Evolutionary conservation across 2,113 vertebrate genomes (phyloP).

Genomic region (Oryzias celebensis): DNA sequence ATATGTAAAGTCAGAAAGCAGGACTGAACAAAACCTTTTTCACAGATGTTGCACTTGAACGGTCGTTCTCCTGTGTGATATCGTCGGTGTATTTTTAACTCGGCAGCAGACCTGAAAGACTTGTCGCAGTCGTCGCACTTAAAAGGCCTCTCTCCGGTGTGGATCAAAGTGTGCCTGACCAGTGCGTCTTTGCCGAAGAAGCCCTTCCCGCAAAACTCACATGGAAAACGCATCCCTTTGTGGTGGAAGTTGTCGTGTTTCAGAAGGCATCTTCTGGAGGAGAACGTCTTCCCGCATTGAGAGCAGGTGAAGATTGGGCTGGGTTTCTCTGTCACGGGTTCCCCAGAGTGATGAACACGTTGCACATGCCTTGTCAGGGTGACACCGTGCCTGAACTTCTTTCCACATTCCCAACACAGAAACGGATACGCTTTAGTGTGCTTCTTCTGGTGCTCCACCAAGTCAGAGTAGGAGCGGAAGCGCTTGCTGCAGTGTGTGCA

Average conservation of each 20-base stretch:
- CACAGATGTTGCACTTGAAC: conserved; percentile 66
- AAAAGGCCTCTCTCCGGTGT: conserved; percentile 70
- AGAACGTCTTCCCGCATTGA: conserved; percentile 68
- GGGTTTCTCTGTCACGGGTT: conserved; percentile 48
- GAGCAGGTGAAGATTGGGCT: conserved; percentile 46
- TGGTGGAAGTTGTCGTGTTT: conserved; percentile 73
- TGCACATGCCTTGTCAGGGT: conserved; percentile 66
- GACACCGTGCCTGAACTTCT: conserved; percentile 65
- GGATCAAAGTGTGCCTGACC: conserved; percentile 69
- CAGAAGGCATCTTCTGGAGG: conserved; percentile 59
- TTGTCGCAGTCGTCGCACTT: conserved; percentile 73
- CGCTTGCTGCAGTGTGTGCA: conserved; percentile 64
- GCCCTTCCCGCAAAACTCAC: conserved; percentile 70
- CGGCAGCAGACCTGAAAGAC: conserved; percentile 64
- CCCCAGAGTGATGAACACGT: conserved; percentile 58
- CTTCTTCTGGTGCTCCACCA: conserved; percentile 70
- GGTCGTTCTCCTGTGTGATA: conserved; percentile 73
- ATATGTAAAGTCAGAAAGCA: conserved; percentile 74
- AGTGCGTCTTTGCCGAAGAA: conserved; percentile 71
- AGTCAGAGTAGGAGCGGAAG: conserved; percentile 65
- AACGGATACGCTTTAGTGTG: conserved; percentile 69
- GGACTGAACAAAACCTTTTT: conserved; percentile 72
- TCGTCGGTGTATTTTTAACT: conserved; percentile 66
- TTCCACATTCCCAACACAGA: conserved; percentile 75
- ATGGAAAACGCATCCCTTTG: conserved; percentile 67